Conservation (phyloP, 2,888 invertebrate genomes). For the Drosophila dives region DNA sequence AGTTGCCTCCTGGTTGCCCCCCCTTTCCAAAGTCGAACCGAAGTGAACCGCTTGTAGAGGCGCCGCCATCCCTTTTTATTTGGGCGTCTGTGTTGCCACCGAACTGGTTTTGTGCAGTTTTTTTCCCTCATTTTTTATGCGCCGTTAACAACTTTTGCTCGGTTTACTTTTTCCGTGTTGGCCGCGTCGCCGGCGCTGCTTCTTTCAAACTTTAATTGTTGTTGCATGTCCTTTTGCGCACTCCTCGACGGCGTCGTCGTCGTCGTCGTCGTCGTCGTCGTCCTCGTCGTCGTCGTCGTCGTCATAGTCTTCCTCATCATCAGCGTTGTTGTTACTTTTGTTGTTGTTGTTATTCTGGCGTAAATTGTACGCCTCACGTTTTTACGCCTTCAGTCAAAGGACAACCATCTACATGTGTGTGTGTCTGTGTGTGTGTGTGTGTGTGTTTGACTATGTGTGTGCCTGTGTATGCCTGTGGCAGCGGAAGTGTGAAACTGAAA, state of each 20-base stretch:
- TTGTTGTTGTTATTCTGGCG: slow-evolving; percentile 49
- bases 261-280: slow-evolving; percentile 27
- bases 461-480: slow-evolving; percentile 55
- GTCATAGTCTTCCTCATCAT: slow-evolving; percentile 44
- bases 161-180: slow-evolving; percentile 80
- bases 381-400: slow-evolving; percentile 74
- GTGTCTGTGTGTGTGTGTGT: slow-evolving; percentile 12
- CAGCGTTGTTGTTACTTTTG: slow-evolving; percentile 39
- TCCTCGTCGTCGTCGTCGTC: slow-evolving; percentile 25
- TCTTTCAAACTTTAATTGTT: slow-evolving; percentile 80
- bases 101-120: slow-evolving; percentile 42
- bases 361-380: slow-evolving; percentile 80
- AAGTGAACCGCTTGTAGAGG: neutral
- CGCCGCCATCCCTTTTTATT: neutral
- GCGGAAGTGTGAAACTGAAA: slow-evolving; percentile 84
- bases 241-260: slow-evolving; percentile 46
- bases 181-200: slow-evolving; percentile 58
- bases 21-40: neutral
- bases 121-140: slow-evolving; percentile 74
- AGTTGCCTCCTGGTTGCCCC: slow-evolving; percentile 34
- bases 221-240: slow-evolving; percentile 77
- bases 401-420: slow-evolving; percentile 64
- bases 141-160: slow-evolving; percentile 80
- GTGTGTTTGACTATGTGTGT: slow-evolving; percentile 18
- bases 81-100: slow-evolving; percentile 19